Conservation (phyloP, 2,797 vertebrate species). For the Prunella strophiata region DNA sequence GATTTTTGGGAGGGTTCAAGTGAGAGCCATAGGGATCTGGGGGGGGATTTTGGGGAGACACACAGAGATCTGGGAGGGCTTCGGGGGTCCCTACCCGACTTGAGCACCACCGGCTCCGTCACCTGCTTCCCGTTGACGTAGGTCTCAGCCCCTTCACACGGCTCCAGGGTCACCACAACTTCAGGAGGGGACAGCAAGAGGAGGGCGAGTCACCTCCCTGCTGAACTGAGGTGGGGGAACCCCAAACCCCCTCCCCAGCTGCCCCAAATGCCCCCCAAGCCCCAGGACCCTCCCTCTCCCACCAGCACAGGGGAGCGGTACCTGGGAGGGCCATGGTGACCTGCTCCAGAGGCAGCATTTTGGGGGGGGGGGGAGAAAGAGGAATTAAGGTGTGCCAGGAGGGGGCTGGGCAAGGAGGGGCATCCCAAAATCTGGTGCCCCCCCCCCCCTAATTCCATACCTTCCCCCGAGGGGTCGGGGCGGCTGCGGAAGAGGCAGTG, state of each 20-base stretch:
- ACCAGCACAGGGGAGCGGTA: neutral
- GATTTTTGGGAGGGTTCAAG: neutral
- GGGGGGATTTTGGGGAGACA: neutral
- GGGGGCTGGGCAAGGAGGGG: neutral
- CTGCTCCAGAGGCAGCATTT: neutral
- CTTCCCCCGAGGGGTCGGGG: neutral
- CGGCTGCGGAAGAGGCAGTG: neutral
- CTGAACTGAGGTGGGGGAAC: neutral
- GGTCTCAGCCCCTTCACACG: neutral
- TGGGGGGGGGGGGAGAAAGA: neutral
- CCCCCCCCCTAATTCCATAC: accelerated
- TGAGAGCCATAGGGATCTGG: neutral
- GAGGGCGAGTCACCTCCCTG: neutral
- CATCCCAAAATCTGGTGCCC: neutral
- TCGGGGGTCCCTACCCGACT: neutral
- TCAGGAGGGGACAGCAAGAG: neutral
- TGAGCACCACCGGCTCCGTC: conserved; percentile 4
- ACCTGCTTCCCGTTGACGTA: conserved; percentile 3
- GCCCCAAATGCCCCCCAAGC: neutral
- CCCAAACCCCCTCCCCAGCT: neutral
- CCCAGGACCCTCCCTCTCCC: neutral
- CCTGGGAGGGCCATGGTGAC: neutral
- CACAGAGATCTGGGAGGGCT: neutral
- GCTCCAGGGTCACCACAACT: neutral
- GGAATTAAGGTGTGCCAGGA: neutral